phyloP scores from a whole-genome alignment of 1,140 invertebrate genomes.

The Drosophila bocqueti region DNA sequence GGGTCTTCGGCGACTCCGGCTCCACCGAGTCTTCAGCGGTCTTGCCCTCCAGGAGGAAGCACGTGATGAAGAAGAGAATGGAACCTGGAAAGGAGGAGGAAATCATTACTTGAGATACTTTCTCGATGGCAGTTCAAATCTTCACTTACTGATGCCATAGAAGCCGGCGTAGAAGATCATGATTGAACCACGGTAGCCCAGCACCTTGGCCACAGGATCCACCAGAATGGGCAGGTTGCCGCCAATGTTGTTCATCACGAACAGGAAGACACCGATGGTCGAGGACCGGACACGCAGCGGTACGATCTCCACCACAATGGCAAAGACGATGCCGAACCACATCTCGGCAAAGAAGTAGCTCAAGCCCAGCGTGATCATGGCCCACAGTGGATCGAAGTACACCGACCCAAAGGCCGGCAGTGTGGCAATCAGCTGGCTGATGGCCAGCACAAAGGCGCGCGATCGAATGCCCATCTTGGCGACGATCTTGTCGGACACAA shows the following conservation, averaged over 20 bases:
- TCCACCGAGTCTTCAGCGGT: slow-evolving; percentile 13
- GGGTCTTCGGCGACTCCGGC: slow-evolving; percentile 48
- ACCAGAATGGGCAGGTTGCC: slow-evolving; percentile 95
- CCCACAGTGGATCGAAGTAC: slow-evolving; percentile 92
- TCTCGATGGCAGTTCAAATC: neutral
- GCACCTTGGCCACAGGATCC: slow-evolving; percentile 91
- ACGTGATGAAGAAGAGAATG: slow-evolving; percentile 79
- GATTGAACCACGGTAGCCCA: slow-evolving; percentile 93
- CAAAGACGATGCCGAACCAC: slow-evolving; percentile 97
- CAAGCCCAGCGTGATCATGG: slow-evolving; percentile 93
- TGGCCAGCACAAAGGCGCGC: slow-evolving; percentile 92
- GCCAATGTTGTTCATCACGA: slow-evolving; percentile 97
- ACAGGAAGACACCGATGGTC: slow-evolving; percentile 93
- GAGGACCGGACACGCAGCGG: slow-evolving; percentile 92
- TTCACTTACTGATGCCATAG: slow-evolving; percentile 89
- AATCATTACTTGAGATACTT: neutral
- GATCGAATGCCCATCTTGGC: slow-evolving; percentile 94
- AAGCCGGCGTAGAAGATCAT: slow-evolving; percentile 95
- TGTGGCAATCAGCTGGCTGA: slow-evolving; percentile 94
- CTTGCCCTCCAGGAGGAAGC: slow-evolving; percentile 80
- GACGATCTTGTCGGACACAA: slow-evolving; percentile 95
- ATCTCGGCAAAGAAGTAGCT: slow-evolving; percentile 96
- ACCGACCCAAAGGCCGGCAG: slow-evolving; percentile 96
- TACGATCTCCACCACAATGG: slow-evolving; percentile 94
- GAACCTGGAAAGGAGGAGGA: slow-evolving; percentile 51